Percentiles rank a stretch among this genome's conserved stretches.
Evolutionary conservation across 2,797 vertebrate species (phyloP).

Genomic region (Spatula versicolor): DNA sequence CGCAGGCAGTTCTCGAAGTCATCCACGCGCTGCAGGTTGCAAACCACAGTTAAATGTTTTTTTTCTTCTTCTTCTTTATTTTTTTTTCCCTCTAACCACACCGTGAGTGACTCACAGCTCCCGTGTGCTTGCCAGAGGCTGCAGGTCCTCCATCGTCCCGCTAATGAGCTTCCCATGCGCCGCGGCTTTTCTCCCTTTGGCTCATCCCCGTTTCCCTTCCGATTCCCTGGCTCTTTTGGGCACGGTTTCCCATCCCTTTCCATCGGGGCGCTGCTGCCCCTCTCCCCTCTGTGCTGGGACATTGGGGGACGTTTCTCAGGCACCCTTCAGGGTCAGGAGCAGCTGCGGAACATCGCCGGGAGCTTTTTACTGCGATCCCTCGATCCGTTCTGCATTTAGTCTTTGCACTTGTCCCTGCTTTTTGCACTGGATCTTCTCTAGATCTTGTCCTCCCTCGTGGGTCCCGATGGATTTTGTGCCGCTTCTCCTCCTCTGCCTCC

Average conservation of each 20-base stretch:
- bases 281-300: neutral
- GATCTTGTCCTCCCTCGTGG: neutral
- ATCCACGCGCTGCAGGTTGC: neutral
- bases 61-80: neutral
- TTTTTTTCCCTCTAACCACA: too few species aligned
- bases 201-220: neutral
- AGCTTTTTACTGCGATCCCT: neutral
- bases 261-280: neutral
- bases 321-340: neutral
- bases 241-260: neutral
- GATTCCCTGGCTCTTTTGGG: neutral
- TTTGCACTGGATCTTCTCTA: neutral
- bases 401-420: neutral
- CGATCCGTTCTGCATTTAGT: rapidly evolving
- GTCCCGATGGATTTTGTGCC: neutral
- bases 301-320: neutral
- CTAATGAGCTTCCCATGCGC: neutral
- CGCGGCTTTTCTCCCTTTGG: neutral
- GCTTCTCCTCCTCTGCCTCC: neutral
- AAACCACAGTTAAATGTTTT: neutral
- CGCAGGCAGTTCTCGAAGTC: neutral
- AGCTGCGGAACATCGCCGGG: neutral
- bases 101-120: neutral
- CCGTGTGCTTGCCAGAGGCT: neutral
- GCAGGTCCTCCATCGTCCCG: neutral